Evolutionary conservation across 2,113 vertebrate species (phyloP), one percentile per base, ranked within the genome.

Genomic region (Upupa epops): DNA sequence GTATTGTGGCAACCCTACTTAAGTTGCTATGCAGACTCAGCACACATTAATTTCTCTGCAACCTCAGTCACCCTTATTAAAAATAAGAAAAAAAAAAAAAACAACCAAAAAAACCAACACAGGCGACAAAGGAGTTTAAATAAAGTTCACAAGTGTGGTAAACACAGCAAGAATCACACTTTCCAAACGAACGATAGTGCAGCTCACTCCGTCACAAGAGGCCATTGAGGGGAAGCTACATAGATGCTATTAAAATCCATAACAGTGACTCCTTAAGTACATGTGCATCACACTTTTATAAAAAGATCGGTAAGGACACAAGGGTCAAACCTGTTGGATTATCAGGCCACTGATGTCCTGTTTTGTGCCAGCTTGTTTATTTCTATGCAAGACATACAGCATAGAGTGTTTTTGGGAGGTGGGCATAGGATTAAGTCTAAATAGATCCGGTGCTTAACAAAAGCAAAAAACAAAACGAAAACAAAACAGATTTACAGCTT

Each of bases 1-100:
- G 48, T 98, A 99, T 99, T 97, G 97, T 99, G 98, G 99, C 98
- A 99, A 99, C 98, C 98, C 99, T 98, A 98, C 98, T 97, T 96
- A 89, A 96, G 95, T 97, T 94, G 97, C 97, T 98, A 97, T 96
- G 97, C 98, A 98, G 98, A 98, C 97, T 98, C 98, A 98, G 98
- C 99, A 99, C 98, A 98, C 98, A 98, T 98, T 98, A 98, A 98
- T 98, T 97, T 96, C 98, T 98, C 97, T 95, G 97, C 98, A 98
- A 98, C 98, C 97, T 98, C 98, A 98, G 97, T 98, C 98, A 98
- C 98, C 98, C 97, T 97, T 97, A 98, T 98, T 98, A 97, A 96
- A 98, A 98, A 98, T 96, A 94, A 97, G 94, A 54, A 93, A 95
- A 91, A 94, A 88, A 94, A 88, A 84, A 81, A 26, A 32, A 68